Conservation (phyloP, 2,113 vertebrate species). For the Azemiops feae region DNA sequence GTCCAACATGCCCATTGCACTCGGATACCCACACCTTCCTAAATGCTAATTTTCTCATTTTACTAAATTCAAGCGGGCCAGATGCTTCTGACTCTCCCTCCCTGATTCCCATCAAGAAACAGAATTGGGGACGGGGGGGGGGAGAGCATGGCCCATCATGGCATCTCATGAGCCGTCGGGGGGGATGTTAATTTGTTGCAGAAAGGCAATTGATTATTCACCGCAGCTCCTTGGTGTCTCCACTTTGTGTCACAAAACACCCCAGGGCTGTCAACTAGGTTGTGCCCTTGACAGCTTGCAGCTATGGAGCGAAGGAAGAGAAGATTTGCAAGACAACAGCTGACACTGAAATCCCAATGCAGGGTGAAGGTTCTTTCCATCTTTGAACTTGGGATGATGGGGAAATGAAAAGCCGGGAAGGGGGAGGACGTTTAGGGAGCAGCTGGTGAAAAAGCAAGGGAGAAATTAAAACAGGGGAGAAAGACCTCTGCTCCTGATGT, state of each 20-base stretch:
- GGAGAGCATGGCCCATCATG: neutral
- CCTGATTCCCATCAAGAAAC: neutral
- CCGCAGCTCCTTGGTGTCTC: neutral
- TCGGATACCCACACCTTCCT: neutral
- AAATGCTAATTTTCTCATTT: neutral
- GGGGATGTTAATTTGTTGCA: neutral
- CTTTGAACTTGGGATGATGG: neutral
- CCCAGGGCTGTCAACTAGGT: neutral
- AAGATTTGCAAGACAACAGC: neutral
- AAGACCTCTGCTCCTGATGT: neutral
- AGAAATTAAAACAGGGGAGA: neutral
- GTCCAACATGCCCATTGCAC: neutral
- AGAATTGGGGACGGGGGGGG: rapidly evolving
- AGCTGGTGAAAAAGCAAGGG: neutral
- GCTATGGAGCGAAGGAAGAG: neutral
- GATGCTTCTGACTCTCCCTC: rapidly evolving
- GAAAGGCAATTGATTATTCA: conserved; percentile 1
- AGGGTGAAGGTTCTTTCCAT: neutral
- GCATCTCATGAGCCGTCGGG: neutral
- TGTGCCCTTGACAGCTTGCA: neutral
- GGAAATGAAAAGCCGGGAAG: neutral
- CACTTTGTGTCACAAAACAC: neutral
- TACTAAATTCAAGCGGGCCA: neutral
- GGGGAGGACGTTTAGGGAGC: neutral
- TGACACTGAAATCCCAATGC: neutral